Base-by-base conservation (phyloP, 2,888 invertebrate genomes). In the Dasypogon diadema region DNA sequence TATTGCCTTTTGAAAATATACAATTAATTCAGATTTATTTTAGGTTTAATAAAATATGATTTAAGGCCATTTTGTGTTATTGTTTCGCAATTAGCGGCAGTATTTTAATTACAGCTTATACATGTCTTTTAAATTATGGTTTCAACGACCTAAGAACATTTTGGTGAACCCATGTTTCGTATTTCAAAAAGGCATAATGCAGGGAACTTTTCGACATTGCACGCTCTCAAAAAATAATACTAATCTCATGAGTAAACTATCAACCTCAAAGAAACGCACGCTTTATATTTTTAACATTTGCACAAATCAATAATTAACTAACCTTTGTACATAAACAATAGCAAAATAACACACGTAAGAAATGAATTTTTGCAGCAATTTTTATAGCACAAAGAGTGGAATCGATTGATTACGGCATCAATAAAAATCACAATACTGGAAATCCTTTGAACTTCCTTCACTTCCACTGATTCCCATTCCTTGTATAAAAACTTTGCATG, bases 191-290 rank as follows among this genome's bases (percentile, higher is more conserved):
- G 14, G 68, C 51, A 68, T 14, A 70, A 30, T 46, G n/a, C n/a
- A n/a, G 46, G 34, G 48, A 34, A 26, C 21, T 22, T 70, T 70
- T 70, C 54, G 70, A 70, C 51, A 51, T 54, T 70, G 70, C 70
- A 70, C 70, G 70, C 42, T 30, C 51, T 70, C 18, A 26, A 51
- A 70, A 70, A 70, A 8, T n/a, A 21, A 6, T 70, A 70, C 70
- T 70, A 30, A 54, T 34, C 30, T 70, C 30, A 51, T 70, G 21
- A 70, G 34, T 18, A n/a, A 26, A n/a, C 70, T 54, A 54, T 48
- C 54, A 70, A 48, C 16, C 30, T 30, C 54, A 34, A 34, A 6
- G 54, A 70, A 24, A 22, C n/a, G 70, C 70, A 70, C 70, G 70
- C 70, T 70, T 70, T 54, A 30, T 26, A 16, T 65, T 65, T 65